Conservation (phyloP, 2,888 invertebrate species). For the Nineta flava region DNA sequence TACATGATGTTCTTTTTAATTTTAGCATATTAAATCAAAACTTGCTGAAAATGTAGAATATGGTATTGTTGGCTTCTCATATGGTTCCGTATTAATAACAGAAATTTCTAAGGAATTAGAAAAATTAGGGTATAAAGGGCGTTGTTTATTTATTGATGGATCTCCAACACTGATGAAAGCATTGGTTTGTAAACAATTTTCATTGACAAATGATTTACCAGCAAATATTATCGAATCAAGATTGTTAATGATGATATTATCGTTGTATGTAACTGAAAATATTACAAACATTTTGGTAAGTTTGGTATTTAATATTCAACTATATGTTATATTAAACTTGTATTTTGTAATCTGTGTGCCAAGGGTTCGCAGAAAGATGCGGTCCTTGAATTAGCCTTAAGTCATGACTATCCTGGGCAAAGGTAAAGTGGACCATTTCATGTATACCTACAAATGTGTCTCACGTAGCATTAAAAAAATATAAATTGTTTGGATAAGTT, state of each 20-base stretch:
- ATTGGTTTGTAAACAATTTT: slow-evolving; percentile 19
- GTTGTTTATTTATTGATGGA: slow-evolving; percentile 64
- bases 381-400: not conserved
- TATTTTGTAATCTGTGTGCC: no score
- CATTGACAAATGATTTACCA: not conserved
- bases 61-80: slow-evolving; percentile 72
- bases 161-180: slow-evolving; percentile 47
- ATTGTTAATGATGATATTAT: not conserved
- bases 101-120: slow-evolving; percentile 62
- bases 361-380: no score
- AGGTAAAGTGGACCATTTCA: not conserved
- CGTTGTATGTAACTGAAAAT: not conserved
- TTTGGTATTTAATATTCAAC: no score
- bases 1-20: not conserved
- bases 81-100: slow-evolving; percentile 60
- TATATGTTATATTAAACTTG: no score
- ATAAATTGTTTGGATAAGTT: no score
- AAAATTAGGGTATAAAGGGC: slow-evolving; percentile 43
- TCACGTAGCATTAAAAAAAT: no score
- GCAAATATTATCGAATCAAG: not conserved
- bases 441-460: no score
- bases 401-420: not conserved
- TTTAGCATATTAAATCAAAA: not conserved
- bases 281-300: no score
- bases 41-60: not conserved